Percentiles rank a stretch among this genome's conserved stretches.
Conservation (phyloP, 2,888 invertebrate genomes). For the Cerceris rybyensis region DNA sequence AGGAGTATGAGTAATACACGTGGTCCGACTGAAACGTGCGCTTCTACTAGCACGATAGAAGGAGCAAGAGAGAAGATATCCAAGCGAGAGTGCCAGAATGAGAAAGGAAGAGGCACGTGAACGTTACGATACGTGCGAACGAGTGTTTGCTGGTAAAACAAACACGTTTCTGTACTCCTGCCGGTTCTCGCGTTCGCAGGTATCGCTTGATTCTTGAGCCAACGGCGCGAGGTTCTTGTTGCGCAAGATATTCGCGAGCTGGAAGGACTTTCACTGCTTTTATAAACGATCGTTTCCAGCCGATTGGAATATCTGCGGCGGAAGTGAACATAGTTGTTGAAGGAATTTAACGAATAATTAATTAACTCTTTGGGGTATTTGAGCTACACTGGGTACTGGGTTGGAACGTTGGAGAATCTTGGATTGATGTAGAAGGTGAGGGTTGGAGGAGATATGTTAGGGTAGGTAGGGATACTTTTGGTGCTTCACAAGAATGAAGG, state of each 20-base stretch:
- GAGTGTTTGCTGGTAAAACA: conserved; percentile 58
- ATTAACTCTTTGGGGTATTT: too few species aligned
- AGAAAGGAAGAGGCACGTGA: conserved; percentile 30
- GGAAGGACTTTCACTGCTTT: conserved; percentile 22
- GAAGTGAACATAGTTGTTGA: not conserved
- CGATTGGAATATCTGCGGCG: not conserved
- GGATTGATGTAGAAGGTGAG: too few species aligned
- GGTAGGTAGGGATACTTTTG: too few species aligned
- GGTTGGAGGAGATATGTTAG: too few species aligned
- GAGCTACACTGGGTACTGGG: too few species aligned
- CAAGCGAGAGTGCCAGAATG: conserved; percentile 3
- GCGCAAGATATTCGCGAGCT: conserved; percentile 8
- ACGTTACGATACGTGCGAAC: conserved; percentile 55
- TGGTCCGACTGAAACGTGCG: conserved; percentile 57
- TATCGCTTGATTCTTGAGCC: conserved; percentile 22
- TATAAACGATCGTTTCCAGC: not conserved
- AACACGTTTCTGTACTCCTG: conserved; percentile 42
- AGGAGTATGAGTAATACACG: conserved; percentile 53
- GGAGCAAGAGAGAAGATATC: not conserved
- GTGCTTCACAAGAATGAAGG: too few species aligned
- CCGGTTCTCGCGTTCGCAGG: conserved; percentile 1
- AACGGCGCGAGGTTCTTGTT: conserved; percentile 13
- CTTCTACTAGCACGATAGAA: conserved; percentile 15
- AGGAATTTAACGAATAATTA: too few species aligned
- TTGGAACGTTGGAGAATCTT: too few species aligned